Percentiles rank a stretch among this genome's conserved stretches.
Evolutionary conservation across 2,888 invertebrate species (phyloP).

Genomic region (Lasioglossum villosulum): DNA sequence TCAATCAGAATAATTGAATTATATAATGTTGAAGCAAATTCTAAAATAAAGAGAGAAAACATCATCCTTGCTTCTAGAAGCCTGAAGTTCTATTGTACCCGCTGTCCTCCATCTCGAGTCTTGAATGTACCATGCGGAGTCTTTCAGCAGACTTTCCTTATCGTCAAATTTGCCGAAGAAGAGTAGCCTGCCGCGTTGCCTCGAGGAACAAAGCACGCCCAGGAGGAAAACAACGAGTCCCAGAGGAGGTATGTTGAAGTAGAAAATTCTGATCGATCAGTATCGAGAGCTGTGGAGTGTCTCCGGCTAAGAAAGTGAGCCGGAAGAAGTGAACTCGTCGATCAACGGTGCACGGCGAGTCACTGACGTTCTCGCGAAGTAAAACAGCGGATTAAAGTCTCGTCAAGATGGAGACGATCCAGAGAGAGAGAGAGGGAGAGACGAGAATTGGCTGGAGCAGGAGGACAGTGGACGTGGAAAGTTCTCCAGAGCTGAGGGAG

Average conservation of each 20-base stretch:
- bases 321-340: neutral
- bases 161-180: neutral
- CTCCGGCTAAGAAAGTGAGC: neutral
- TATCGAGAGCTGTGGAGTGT: neutral
- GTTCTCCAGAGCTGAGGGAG: neutral
- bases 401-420: neutral
- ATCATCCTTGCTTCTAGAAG: neutral
- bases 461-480: neutral
- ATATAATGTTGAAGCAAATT: neutral
- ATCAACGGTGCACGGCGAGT: neutral
- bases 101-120: neutral
- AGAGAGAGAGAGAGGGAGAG: neutral
- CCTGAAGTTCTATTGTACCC: too few relatives aligned
- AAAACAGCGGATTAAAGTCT: conserved; percentile 25
- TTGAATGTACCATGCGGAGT: neutral
- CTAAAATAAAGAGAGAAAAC: neutral
- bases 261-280: neutral
- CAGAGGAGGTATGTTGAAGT: neutral
- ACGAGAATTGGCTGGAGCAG: neutral
- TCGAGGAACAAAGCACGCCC: neutral
- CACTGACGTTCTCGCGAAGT: neutral
- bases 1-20: too few relatives aligned
- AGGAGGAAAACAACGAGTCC: neutral
- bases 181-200: neutral
- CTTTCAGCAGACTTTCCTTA: neutral